Percentiles rank a stretch among this genome's conserved stretches.
Conservation (phyloP, 2,888 invertebrate species). For the Drosophila gaucha region DNA sequence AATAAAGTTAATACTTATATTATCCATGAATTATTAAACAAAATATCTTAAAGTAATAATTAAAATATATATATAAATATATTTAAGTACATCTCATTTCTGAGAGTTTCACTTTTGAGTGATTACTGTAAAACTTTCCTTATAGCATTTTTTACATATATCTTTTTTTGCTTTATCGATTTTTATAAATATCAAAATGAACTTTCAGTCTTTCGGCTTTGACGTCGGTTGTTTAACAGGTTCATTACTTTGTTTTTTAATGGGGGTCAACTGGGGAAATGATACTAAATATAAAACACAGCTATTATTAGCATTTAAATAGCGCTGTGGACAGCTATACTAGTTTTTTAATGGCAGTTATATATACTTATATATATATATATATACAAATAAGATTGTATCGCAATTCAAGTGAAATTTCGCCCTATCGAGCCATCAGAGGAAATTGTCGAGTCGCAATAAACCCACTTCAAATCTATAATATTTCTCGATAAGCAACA, state of each 20-base stretch:
- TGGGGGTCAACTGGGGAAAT: slow-evolving; percentile 3
- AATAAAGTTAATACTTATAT: too few relatives aligned
- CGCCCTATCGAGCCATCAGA: background rate
- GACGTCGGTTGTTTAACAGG: slow-evolving; percentile 8
- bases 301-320: slow-evolving; percentile 11
- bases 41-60: too few relatives aligned
- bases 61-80: background rate
- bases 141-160: background rate
- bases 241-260: background rate
- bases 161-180: background rate
- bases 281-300: slow-evolving; percentile 4
- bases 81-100: background rate
- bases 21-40: too few relatives aligned
- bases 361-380: background rate
- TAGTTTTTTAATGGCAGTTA: background rate
- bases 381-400: background rate
- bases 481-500: slow-evolving; percentile 16
- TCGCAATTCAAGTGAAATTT: slow-evolving; percentile 6
- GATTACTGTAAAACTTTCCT: background rate
- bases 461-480: slow-evolving; percentile 5
- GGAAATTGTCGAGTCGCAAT: background rate
- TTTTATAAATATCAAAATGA: background rate
- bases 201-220: background rate
- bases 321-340: background rate
- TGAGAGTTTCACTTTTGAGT: background rate